A percentile compares a stretch with the other conserved stretches of the same genome.
These are phyloP conservation scores for Platygyra sinensis DNA, from an alignment of 64 coral and sea anemone genomes.

Conservation along the genomic window DNA sequence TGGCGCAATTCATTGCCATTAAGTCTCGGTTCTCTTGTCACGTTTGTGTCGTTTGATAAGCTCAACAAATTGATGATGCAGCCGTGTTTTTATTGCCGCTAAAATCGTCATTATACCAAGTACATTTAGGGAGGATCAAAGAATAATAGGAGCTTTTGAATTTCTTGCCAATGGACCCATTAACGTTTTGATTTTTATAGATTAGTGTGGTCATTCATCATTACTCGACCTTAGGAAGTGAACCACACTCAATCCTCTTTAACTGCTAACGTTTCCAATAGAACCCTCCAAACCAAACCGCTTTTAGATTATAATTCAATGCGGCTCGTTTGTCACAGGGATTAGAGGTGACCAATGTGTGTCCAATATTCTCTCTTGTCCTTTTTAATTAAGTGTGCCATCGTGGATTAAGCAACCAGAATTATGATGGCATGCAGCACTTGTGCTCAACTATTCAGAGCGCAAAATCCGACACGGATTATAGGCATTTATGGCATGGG, in stretches of 20 bases:
- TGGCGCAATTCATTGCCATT: not conserved
- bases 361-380: not conserved
- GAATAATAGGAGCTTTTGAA: conserved; percentile 12
- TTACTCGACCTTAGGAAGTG: not conserved
- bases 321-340: not conserved
- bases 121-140: not conserved
- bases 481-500: not conserved
- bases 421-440: not conserved
- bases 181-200: not conserved
- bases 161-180: not conserved
- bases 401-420: not conserved
- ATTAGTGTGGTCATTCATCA: not conserved
- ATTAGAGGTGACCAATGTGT: not conserved
- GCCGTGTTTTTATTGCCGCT: not conserved
- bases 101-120: conserved; percentile 3
- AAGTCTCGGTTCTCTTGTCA: not conserved
- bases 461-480: not conserved
- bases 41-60: not conserved
- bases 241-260: not conserved
- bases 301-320: not conserved
- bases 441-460: not conserved
- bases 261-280: too few relatives aligned
- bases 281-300: not conserved
- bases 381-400: not conserved
- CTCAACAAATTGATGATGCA: not conserved